Evolutionary conservation across 2,113 vertebrate genomes (phyloP).

Genomic region (Sclerurus mexicanus): DNA sequence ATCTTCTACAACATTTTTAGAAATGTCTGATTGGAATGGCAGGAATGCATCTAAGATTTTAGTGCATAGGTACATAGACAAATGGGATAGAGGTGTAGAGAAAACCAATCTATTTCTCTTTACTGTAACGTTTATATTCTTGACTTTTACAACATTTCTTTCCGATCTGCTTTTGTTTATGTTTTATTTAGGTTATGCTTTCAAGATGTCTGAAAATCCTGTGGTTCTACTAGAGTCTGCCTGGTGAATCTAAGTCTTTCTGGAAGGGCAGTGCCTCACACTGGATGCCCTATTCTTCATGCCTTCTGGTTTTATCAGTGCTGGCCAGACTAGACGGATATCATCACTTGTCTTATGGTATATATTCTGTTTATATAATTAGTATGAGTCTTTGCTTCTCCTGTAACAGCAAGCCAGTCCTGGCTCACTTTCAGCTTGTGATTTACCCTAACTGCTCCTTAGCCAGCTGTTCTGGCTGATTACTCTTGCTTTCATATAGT

Average conservation of each 20-base stretch:
- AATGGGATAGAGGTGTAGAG: not conserved
- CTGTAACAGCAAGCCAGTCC: not conserved
- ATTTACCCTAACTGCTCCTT: not conserved
- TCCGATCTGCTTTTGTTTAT: not conserved
- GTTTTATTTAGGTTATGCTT: not conserved
- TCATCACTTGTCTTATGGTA: not conserved
- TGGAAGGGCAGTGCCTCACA: not conserved
- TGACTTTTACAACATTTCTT: not conserved
- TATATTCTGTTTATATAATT: not conserved
- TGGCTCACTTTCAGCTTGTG: not conserved
- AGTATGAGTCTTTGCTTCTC: not conserved
- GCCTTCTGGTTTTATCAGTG: not conserved
- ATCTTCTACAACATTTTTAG: not conserved
- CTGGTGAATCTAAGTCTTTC: not conserved
- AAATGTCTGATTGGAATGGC: not conserved
- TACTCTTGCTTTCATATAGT: not conserved
- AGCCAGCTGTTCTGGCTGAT: not conserved
- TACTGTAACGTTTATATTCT: not conserved
- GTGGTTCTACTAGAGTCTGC: not conserved
- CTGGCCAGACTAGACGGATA: not conserved
- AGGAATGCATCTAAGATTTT: not conserved
- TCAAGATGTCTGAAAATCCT: not conserved
- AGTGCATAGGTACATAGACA: not conserved
- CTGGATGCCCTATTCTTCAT: not conserved
- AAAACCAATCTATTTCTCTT: not conserved